Evolutionary conservation across 1,140 invertebrate genomes (phyloP), one percentile per base, ranked within the genome.

Genomic region (Asobara japonica): DNA sequence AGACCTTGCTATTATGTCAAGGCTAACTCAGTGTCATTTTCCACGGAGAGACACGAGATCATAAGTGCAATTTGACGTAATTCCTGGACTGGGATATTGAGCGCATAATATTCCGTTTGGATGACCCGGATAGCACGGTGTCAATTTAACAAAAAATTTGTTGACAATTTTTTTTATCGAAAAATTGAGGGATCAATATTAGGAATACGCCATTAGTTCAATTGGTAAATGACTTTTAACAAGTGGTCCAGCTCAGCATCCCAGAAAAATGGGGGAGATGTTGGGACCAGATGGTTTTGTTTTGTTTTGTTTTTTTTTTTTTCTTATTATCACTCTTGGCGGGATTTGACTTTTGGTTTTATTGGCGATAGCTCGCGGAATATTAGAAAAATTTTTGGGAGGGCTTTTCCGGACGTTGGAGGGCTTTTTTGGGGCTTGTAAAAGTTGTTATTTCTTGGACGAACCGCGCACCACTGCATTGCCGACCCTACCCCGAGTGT

Each of bases 391-490:
- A n/a, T n/a, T n/a, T n/a, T n/a, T n/a, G n/a, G n/a, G n/a, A n/a
- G n/a, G n/a, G n/a, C n/a, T n/a, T n/a, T n/a, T n/a, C n/a, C n/a
- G n/a, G n/a, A n/a, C n/a, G n/a, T n/a, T n/a, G n/a, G n/a, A n/a
- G n/a, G n/a, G n/a, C n/a, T n/a, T n/a, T n/a, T n/a, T 13, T 7
- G 45, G n/a, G n/a, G n/a, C n/a, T n/a, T n/a, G n/a, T n/a, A 29
- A 27, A 64, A 33, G 61, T 18, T 64, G 27, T 31, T 69, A 41
- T 27, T 48, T 48, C 51, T 16, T 16, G 51, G 45, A 61, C 41
- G 61, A 71, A 71, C 33, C 51, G 45, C 68, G 64, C 25, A 68
- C 69, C 73, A 74, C 73, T 74, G 73, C 73, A 71, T 74, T 74
- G 73, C 73, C 69, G 73, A 74, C 69, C 73, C 60, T 45, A 62